These are phyloP conservation scores for Gonocerus acuteangulatus DNA, from an alignment of 2,888 invertebrate genomes.

Conservation along the genomic window DNA sequence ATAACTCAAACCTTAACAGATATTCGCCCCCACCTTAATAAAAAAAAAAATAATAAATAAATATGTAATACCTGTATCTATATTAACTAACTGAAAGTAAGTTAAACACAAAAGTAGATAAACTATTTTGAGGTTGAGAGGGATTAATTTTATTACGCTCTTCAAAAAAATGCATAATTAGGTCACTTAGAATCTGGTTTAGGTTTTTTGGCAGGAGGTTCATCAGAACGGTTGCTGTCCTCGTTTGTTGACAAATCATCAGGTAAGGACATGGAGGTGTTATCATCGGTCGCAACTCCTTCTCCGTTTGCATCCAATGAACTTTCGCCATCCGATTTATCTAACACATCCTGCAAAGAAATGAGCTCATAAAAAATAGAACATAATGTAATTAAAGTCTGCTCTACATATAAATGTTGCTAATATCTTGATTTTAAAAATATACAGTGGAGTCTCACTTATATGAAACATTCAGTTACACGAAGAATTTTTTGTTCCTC, in stretches of 20 bases:
- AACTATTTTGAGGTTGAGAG: slow-evolving; percentile 23
- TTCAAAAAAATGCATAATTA: slow-evolving; percentile 25
- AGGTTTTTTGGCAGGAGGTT: slow-evolving; percentile 45
- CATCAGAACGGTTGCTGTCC: slow-evolving; percentile 39
- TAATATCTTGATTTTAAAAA: too few species aligned
- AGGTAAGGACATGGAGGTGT: slow-evolving; percentile 34
- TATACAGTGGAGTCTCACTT: too few species aligned
- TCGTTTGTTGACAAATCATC: slow-evolving; percentile 29
- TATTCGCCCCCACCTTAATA: slow-evolving; percentile 25
- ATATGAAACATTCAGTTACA: too few species aligned
- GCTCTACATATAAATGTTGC: too few species aligned
- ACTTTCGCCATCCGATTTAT: slow-evolving; percentile 33
- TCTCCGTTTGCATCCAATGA: slow-evolving; percentile 31
- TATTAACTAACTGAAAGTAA: slow-evolving; percentile 15
- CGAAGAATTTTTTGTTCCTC: too few species aligned
- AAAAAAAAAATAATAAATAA: slow-evolving; percentile 19
- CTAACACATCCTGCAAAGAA: slow-evolving; percentile 30
- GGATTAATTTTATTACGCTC: slow-evolving; percentile 22
- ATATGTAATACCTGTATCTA: slow-evolving; percentile 12
- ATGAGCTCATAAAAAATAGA: neutral
- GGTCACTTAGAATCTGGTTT: slow-evolving; percentile 33
- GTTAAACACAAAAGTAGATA: slow-evolving; percentile 15
- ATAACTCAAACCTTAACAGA: slow-evolving; percentile 11
- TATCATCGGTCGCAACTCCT: slow-evolving; percentile 32
- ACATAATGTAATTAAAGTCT: neutral